These are phyloP conservation scores for Chalcis sispes DNA, from an alignment of 2,888 invertebrate species.

Conservation along the genomic window DNA sequence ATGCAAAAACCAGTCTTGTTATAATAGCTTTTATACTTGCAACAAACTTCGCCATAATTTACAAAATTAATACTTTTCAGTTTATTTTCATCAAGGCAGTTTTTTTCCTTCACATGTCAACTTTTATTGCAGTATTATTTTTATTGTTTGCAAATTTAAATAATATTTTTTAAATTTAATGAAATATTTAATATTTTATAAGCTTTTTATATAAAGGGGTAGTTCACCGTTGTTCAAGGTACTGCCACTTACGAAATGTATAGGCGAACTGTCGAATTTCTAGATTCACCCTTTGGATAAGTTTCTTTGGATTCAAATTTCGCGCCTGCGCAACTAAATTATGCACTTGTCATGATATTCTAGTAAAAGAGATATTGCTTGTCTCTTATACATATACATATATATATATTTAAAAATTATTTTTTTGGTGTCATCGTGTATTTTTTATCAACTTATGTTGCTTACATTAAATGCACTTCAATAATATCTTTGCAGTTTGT, in stretches of 20 bases:
- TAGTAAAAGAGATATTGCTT: no score
- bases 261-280: slow-evolving; percentile 32
- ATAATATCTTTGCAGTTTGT: no score
- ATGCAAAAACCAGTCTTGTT: slow-evolving; percentile 88
- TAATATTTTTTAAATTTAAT: not conserved
- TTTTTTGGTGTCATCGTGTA: no score
- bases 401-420: no score
- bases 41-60: slow-evolving; percentile 85
- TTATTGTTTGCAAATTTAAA: not conserved
- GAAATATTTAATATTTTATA: not conserved
- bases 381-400: no score
- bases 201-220: not conserved
- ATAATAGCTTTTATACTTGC: slow-evolving; percentile 90
- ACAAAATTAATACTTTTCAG: not conserved
- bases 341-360: no score
- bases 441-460: no score
- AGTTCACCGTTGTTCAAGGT: not conserved
- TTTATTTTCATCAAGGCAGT: not conserved
- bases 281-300: slow-evolving; percentile 31
- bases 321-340: slow-evolving; percentile 33
- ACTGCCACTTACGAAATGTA: slow-evolving; percentile 21
- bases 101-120: not conserved
- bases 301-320: slow-evolving; percentile 33
- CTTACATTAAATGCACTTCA: no score
- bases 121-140: not conserved